Percentiles rank a stretch among this genome's conserved stretches.
These are phyloP conservation scores for Sebastes vulpes DNA, from an alignment of 2,797 vertebrate genomes.

Conservation along the genomic window DNA sequence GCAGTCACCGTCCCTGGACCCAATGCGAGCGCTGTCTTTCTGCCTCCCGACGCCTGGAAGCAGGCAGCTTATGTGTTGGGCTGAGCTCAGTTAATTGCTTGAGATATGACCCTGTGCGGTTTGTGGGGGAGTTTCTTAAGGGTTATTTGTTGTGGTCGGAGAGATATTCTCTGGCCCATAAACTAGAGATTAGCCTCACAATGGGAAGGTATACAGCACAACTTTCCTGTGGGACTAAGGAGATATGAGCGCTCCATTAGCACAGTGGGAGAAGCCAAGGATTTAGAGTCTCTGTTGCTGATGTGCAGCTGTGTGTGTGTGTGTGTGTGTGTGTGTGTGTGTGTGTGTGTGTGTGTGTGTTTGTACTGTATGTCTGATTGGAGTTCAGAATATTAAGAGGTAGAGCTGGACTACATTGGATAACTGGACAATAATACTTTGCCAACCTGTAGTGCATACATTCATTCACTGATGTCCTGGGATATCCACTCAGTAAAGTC, in stretches of 20 bases:
- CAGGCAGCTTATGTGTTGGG: conserved; percentile 58
- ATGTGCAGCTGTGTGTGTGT: conserved; percentile 10
- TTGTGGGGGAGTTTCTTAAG: conserved; percentile 61
- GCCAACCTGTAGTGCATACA: background rate
- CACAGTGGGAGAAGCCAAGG: conserved; percentile 30
- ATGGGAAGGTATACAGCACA: conserved; percentile 63
- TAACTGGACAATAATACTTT: background rate
- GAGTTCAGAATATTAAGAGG: conserved; percentile 7
- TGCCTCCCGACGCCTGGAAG: conserved; percentile 40
- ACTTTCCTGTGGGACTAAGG: conserved; percentile 69
- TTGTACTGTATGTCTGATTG: conserved; percentile 6
- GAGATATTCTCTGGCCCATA: conserved; percentile 68
- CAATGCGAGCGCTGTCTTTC: conserved; percentile 36
- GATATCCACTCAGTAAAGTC: background rate
- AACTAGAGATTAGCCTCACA: conserved; percentile 73
- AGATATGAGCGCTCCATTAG: conserved; percentile 69
- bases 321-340: background rate
- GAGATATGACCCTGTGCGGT: conserved; percentile 69
- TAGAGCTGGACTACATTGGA: background rate
- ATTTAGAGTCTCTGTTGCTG: conserved; percentile 41
- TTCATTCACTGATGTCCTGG: background rate
- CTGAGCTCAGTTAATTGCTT: conserved; percentile 76
- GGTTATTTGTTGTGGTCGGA: conserved; percentile 66
- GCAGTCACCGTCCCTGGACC: conserved; percentile 62
- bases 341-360: too few relatives aligned